Percentiles rank a stretch among this genome's conserved stretches.
These are phyloP conservation scores for Leucophenga varia DNA, from an alignment of 1,140 invertebrate species.

Conservation along the genomic window DNA sequence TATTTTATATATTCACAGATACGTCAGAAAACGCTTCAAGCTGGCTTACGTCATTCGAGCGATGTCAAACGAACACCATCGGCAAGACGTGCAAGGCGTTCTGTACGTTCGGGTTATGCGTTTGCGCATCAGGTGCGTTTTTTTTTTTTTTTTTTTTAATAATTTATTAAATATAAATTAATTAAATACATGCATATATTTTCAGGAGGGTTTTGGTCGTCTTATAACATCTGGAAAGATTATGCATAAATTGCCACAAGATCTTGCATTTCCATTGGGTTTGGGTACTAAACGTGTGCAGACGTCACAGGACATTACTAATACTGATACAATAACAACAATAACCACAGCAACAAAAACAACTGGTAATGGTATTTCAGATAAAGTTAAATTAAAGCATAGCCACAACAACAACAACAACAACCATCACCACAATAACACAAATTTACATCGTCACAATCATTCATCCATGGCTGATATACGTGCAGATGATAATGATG, in stretches of 20 bases:
- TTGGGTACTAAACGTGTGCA: constrained; percentile 36
- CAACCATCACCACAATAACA: constrained; percentile 27
- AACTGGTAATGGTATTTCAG: too few species aligned
- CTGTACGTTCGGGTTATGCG: constrained; percentile 94
- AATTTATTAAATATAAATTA: too few species aligned
- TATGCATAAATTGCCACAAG: constrained; percentile 81
- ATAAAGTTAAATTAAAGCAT: too few species aligned
- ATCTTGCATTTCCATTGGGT: constrained; percentile 44
- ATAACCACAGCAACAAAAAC: constrained; percentile 16
- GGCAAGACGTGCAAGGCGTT: constrained; percentile 80
- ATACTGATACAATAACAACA: constrained; percentile 61
- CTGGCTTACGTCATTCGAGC: constrained; percentile 71
- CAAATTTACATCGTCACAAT: constrained; percentile 39
- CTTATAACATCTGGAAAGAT: constrained; percentile 98
- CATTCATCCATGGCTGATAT: constrained; percentile 47
- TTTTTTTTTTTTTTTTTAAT: not conserved
- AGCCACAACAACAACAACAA: constrained; percentile 57
- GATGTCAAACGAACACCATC: constrained; percentile 82
- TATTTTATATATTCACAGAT: constrained; percentile 38
- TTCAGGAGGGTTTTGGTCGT: constrained; percentile 91
- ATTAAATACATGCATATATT: too few species aligned
- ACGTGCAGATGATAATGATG: constrained; percentile 18
- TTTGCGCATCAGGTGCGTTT: constrained; percentile 79
- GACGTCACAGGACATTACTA: constrained; percentile 15
- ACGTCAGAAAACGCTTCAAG: constrained; percentile 68